Conservation (phyloP, 1,140 invertebrate species). For the Aphelenchoides fujianensis region DNA sequence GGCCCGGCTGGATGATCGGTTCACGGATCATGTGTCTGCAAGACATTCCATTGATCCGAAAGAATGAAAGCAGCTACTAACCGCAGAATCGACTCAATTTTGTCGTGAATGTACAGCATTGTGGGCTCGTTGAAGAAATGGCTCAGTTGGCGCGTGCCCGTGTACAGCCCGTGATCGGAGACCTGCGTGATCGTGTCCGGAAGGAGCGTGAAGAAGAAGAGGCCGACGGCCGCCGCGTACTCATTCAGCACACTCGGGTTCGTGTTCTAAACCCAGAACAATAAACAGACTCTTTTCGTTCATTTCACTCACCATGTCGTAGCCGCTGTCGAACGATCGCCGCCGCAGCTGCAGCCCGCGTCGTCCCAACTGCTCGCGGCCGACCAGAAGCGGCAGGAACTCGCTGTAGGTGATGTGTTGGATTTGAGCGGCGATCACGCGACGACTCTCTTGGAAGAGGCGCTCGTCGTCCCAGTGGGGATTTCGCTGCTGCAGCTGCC, state of each 20-base stretch:
- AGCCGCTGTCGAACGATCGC: slow-evolving; percentile 52
- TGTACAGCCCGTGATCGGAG: slow-evolving; percentile 25
- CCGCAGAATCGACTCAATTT: slow-evolving; percentile 31
- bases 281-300: slow-evolving; percentile 1
- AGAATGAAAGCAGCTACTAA: slow-evolving; percentile 11
- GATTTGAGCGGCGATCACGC: slow-evolving; percentile 68
- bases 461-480: slow-evolving; percentile 92
- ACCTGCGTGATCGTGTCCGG: slow-evolving; percentile 44
- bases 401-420: slow-evolving; percentile 63
- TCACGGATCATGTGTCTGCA: slow-evolving; percentile 31
- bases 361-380: slow-evolving; percentile 44
- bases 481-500: slow-evolving; percentile 66
- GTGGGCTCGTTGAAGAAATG: slow-evolving; percentile 53
- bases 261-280: slow-evolving; percentile 42
- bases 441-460: slow-evolving; percentile 80
- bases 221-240: slow-evolving; percentile 55
- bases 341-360: slow-evolving; percentile 42
- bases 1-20: slow-evolving; percentile 42
- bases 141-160: slow-evolving; percentile 26
- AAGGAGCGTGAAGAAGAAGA: slow-evolving; percentile 55
- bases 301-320: slow-evolving; percentile 49
- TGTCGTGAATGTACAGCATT: slow-evolving; percentile 36
- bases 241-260: slow-evolving; percentile 53
- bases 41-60: neutral
- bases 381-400: slow-evolving; percentile 63